A percentile compares a stretch with the other conserved stretches of the same genome.
Evolutionary conservation across 1,140 invertebrate genomes (phyloP).

Genomic region (Campoletis sonorensis): DNA sequence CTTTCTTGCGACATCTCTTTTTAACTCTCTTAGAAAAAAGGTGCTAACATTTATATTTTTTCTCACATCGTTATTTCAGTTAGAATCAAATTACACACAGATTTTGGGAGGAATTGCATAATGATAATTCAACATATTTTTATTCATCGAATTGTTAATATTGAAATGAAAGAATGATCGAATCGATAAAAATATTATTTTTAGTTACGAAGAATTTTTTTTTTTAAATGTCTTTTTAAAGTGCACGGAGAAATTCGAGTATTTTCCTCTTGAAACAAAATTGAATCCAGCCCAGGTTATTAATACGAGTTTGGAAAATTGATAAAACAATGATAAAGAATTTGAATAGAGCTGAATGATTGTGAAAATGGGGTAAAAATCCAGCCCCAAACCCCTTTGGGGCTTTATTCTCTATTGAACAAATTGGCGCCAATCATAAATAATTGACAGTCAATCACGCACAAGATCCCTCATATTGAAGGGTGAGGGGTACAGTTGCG

Average conservation of each 20-base stretch:
- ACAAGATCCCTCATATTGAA: background rate
- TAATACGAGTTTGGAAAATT: background rate
- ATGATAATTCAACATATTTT: no score
- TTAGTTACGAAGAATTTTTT: no score
- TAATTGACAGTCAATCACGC: constrained; percentile 69
- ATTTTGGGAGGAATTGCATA: no score
- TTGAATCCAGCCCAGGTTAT: no score
- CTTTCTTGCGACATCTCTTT: background rate
- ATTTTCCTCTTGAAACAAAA: background rate
- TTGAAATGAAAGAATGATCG: no score
- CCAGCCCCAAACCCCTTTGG: constrained; percentile 50
- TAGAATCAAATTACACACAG: no score
- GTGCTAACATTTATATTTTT: no score
- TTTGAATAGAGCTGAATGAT: constrained; percentile 52
- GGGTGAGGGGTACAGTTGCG: background rate
- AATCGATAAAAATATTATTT: no score
- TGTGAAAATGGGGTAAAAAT: constrained; percentile 55
- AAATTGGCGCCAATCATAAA: constrained; percentile 71
- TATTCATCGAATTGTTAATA: no score
- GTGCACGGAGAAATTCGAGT: no score
- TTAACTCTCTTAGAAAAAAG: background rate
- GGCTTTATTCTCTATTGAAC: constrained; percentile 64
- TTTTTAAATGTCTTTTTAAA: no score
- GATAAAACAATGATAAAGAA: constrained; percentile 52
- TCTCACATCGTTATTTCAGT: no score